Conservation (phyloP, 2,888 invertebrate genomes). For the Thysanoteuthis rhombus region DNA sequence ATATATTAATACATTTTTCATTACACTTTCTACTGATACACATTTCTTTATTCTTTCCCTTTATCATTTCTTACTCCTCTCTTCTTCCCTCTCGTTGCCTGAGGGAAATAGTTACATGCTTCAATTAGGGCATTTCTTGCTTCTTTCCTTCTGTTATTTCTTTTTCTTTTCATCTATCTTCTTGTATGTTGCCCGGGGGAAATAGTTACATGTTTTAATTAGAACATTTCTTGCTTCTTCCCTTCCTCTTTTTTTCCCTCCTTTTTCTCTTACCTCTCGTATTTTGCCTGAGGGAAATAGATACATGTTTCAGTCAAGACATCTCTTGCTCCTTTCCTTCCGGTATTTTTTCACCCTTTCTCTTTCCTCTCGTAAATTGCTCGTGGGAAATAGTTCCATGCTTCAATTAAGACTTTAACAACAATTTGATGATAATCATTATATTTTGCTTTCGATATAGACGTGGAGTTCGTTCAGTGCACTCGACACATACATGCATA, state of each 20-base stretch:
- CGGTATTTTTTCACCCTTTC: accelerated
- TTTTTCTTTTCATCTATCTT: background rate
- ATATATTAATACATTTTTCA: background rate
- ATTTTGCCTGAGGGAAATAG: background rate
- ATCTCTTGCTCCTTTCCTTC: too few relatives aligned
- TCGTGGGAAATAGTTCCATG: background rate
- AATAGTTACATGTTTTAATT: background rate
- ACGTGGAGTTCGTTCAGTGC: background rate
- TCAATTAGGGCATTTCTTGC: too few relatives aligned
- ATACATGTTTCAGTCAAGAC: too few relatives aligned
- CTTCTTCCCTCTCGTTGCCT: too few relatives aligned
- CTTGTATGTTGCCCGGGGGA: background rate
- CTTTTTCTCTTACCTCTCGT: too few relatives aligned
- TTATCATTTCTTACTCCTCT: too few relatives aligned
- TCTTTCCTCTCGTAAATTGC: background rate
- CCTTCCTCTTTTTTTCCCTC: too few relatives aligned
- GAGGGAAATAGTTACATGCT: background rate
- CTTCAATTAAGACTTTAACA: background rate
- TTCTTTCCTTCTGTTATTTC: too few relatives aligned
- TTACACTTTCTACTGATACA: background rate
- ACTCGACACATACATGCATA: background rate
- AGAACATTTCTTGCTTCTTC: too few relatives aligned
- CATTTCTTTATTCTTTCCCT: background rate
- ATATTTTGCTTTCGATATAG: background rate
- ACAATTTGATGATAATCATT: background rate